Evolutionary conservation across 2,888 invertebrate genomes (phyloP), one percentile per base, ranked within the genome.

Genomic region (Drosophila merina): DNA sequence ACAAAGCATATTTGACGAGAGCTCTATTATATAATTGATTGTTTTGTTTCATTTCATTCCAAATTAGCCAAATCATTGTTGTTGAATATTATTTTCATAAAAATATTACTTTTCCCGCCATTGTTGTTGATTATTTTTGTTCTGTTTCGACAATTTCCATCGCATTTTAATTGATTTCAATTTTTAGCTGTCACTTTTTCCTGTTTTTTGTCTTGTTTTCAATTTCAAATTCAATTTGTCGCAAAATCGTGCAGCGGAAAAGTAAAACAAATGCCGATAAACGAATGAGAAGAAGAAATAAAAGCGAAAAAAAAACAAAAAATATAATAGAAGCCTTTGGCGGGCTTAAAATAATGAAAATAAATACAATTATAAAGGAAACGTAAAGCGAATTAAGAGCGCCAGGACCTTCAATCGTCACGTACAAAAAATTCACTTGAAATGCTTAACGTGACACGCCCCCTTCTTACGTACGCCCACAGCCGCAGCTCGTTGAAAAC

Each of bases 361-460:
- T 66, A 66, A 66, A 68, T 68, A 47, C 42, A 66, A 67, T 66
- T 67, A 66, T 66, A 51, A 57, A 40, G 66, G 49, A 8, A 50
- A 45, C 20, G 31, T 30, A 47, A 31, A 31, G 51, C 51, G 47
- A 51, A 36, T 36, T 63, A 63, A 45, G 28, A 10, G 60, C 25
- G 4, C 36, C 25, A 51, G 49, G 33, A 44, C 30, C 51, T 51
- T 50, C 59, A 33, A 44, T 50, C 20, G 59, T 28, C 62, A 58
- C 59, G 59, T 58, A 44, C 49, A 33, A 33, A 20, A 33, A 58
- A 36, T n/a, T 49, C 33, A 42, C 33, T 28, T 49, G 26, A 57
- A 63, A 63, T 63, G 50, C 60, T 63, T 63, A 59, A 59, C 49
- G 60, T 60, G 59, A 60, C 47, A 47, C 14, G 12, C 25, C 30